phyloP scores from a whole-genome alignment of 1,140 invertebrate species.

The Bathynomus jamesi region DNA sequence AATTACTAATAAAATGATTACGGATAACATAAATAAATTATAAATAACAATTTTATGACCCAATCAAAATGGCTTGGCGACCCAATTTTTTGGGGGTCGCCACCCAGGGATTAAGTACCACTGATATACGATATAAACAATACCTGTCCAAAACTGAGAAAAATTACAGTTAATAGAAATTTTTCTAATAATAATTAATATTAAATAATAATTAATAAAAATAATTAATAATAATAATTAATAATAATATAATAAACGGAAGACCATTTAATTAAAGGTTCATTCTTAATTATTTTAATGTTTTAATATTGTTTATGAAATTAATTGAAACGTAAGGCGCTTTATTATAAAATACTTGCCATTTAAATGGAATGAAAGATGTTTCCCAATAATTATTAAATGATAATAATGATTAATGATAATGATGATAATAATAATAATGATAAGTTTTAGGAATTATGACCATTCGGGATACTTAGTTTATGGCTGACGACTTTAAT shows the following conservation, averaged over 20 bases:
- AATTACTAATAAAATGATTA: no score
- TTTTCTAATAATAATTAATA: neutral
- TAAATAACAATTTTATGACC: no score
- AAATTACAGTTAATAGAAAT: neutral
- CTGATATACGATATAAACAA: neutral
- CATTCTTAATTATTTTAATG: neutral
- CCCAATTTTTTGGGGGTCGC: no score
- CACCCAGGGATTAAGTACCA: neutral
- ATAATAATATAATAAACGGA: neutral
- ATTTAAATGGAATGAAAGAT: neutral
- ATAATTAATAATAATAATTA: neutral
- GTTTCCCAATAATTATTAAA: neutral
- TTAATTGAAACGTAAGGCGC: no score
- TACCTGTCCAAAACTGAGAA: neutral
- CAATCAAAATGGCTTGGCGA: no score
- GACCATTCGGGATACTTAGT: no score
- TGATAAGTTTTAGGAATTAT: no score
- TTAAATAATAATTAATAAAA: neutral
- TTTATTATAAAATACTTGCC: neutral
- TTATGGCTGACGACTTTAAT: no score
- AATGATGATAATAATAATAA: no score
- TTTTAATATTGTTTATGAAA: no score
- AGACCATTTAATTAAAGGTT: neutral
- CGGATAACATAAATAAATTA: neutral
- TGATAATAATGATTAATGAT: neutral